Evolutionary conservation across 2,113 vertebrate species (phyloP), one percentile per base, ranked within the genome.

Genomic region (Zosterops japonicus): DNA sequence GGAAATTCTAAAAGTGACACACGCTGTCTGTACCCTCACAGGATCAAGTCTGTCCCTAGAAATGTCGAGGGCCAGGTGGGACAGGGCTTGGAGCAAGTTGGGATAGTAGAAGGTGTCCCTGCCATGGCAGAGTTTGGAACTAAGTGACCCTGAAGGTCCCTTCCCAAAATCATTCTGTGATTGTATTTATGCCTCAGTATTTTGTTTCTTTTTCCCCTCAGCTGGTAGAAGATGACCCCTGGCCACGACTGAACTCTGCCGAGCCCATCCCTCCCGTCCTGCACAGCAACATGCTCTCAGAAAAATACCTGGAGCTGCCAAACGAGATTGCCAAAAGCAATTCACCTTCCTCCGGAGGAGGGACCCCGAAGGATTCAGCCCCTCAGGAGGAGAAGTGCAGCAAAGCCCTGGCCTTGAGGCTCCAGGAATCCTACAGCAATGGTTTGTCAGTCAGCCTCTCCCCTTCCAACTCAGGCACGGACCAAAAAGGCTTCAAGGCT

Each of bases 141-240:
- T 4, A 5, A 22, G 12, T 16, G 9, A 14, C 6, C 41, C 16
- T 28, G 29, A 11, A 27, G 25, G 25, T 33, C 14, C n/a, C 16
- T 47, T 82, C n/a, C 39, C 55, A n/a, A 6, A 6, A 67, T 24
- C 4, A 5, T 14, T 28, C 22, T 36, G 35, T 16, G 50, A 28
- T 29, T 14, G 0, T 5, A n/a, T 89, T 82, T 52, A 18, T 42
- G 11, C 19, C 56, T 91, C 87, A 83, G 39, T 63, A 3, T 55
- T 72, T 68, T 29, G 72, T 80, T 53, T 69, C 39, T 13, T 68
- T 91, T 83, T 41, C 74, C 92, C 92, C 90, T 91, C 74, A 98
- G 98, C 90, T 97, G 31, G 72, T 94, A 61, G 98, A 98, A 72
- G 98, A 98, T 39, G 98, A 98, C 42, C 91, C 96, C 0, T 98